Percentiles rank a stretch among this genome's conserved stretches.
These are phyloP conservation scores for Calliphora vomitoria DNA, from an alignment of 2,888 invertebrate genomes.

Conservation along the genomic window DNA sequence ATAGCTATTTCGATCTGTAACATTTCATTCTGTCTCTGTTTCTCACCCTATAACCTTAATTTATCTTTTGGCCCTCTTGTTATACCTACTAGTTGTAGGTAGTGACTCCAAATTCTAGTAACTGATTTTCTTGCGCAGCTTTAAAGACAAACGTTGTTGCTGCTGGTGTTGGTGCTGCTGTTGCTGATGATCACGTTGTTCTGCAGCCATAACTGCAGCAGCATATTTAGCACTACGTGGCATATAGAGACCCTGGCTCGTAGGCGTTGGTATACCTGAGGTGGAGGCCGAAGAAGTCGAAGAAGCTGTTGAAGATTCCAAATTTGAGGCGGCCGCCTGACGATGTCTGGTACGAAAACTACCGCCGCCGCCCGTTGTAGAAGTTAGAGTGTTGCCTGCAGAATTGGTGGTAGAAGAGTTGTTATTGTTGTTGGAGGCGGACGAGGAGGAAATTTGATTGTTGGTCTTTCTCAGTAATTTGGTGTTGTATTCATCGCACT, in stretches of 20 bases:
- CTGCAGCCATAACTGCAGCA: conserved; percentile 73
- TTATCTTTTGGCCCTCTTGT: conserved; percentile 53
- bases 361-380: conserved; percentile 32
- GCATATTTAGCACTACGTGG: conserved; percentile 75
- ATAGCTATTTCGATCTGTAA: neutral
- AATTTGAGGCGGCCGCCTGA: conserved; percentile 30
- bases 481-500: conserved; percentile 84
- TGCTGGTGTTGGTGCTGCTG: conserved; percentile 77
- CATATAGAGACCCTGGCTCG: conserved; percentile 76
- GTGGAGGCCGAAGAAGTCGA: conserved; percentile 80
- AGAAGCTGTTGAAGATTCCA: conserved; percentile 80
- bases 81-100: conserved; percentile 66
- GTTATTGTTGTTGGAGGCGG: conserved; percentile 69
- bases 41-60: conserved; percentile 1
- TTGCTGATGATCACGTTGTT: conserved; percentile 76
- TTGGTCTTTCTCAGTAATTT: conserved; percentile 83
- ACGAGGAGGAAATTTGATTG: conserved; percentile 66
- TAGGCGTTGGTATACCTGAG: conserved; percentile 81
- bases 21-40: neutral
- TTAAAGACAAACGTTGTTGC: conserved; percentile 80
- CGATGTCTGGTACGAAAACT: conserved; percentile 61
- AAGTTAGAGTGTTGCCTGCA: conserved; percentile 20
- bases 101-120: conserved; percentile 78
- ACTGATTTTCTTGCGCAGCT: conserved; percentile 84
- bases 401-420: conserved; percentile 21